A percentile compares a stretch with the other conserved stretches of the same genome.
Evolutionary conservation across 2,888 invertebrate species (phyloP).

Genomic region (Ommatoiulus sabulosus): DNA sequence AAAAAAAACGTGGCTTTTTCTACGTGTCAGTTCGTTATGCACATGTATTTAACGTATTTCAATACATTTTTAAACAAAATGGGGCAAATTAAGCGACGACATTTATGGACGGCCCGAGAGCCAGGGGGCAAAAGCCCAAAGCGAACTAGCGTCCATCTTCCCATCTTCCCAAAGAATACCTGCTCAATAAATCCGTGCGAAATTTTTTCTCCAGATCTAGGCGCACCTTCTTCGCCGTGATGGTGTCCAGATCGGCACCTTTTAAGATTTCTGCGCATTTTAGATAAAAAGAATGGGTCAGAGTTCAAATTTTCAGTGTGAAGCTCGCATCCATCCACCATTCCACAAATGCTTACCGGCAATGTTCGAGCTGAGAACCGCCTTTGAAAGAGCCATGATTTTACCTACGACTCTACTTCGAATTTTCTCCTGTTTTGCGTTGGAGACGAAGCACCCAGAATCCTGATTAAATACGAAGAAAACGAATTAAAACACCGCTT

Average conservation of each 20-base stretch:
- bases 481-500: background rate
- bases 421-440: background rate
- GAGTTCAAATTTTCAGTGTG: background rate
- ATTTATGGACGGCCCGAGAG: background rate
- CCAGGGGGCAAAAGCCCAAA: background rate
- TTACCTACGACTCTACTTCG: background rate
- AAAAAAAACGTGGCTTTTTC: too few relatives aligned
- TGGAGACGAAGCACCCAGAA: background rate
- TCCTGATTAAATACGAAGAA: background rate
- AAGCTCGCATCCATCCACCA: background rate
- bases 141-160: conserved; percentile 1
- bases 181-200: conserved; percentile 78
- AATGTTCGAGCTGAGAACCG: conserved; percentile 31
- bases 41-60: too few relatives aligned
- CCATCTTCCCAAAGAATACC: conserved; percentile 68
- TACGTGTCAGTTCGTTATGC: too few relatives aligned
- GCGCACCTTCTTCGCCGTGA: conserved; percentile 90
- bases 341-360: background rate
- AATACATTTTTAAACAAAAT: too few relatives aligned
- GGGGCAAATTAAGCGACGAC: background rate
- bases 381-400: conserved; percentile 45
- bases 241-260: conserved; percentile 84
- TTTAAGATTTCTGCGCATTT: conserved; percentile 80
- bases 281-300: background rate
- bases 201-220: conserved; percentile 85